A percentile compares a stretch with the other conserved stretches of the same genome.
Evolutionary conservation across 2,797 vertebrate species (phyloP).

Genomic region (Pteronotus mesoamericanus): DNA sequence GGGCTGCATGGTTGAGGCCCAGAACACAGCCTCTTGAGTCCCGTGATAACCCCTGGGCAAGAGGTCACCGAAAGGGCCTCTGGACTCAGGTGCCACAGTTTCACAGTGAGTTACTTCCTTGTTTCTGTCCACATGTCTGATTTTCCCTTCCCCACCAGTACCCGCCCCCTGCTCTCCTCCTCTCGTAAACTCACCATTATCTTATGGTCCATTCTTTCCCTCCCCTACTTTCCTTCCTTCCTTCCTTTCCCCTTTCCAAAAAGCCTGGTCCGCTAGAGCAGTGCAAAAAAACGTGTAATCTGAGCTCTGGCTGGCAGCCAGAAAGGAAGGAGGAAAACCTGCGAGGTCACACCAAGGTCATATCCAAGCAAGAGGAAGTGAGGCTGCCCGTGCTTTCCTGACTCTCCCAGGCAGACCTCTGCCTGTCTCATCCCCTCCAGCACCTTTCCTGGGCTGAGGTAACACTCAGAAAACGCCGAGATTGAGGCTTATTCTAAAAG

Average conservation of each 20-base stretch:
- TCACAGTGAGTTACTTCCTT: background rate
- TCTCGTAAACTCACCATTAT: background rate
- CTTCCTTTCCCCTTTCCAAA: conserved; percentile 27
- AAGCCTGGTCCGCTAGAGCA: background rate
- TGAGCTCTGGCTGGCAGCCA: background rate
- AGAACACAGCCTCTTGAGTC: background rate
- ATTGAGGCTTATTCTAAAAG: background rate
- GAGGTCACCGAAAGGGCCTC: background rate
- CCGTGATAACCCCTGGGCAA: background rate
- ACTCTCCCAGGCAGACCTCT: background rate
- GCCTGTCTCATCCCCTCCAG: accelerated
- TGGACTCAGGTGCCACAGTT: background rate
- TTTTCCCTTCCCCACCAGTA: background rate
- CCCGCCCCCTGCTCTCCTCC: background rate
- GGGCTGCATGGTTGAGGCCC: background rate
- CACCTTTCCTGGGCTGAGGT: background rate
- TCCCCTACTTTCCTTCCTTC: background rate
- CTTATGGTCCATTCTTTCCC: background rate
- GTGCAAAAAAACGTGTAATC: background rate
- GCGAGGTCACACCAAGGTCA: background rate
- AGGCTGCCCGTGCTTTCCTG: background rate
- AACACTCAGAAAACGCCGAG: background rate
- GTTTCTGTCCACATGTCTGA: background rate
- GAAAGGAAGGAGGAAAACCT: background rate
- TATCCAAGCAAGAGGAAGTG: background rate